phyloP scores from a whole-genome alignment of 2,113 vertebrate genomes.

The Vidua macroura region DNA sequence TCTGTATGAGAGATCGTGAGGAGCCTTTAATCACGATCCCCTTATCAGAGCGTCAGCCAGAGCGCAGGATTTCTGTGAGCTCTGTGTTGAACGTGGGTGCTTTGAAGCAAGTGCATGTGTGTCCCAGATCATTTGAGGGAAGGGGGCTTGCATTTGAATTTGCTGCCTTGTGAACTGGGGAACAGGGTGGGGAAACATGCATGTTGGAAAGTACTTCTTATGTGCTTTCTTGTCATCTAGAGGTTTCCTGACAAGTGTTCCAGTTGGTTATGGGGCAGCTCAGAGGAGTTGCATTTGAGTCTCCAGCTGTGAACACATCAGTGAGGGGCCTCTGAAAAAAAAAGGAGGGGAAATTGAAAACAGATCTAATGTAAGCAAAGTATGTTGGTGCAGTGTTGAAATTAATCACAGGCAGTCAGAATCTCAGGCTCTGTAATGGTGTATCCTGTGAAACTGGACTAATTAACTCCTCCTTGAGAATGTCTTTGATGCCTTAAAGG shows the following conservation, averaged over 20 bases:
- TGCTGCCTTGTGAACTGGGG: slow-evolving; percentile 19
- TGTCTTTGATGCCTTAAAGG: slow-evolving; percentile 60
- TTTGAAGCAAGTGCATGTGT: slow-evolving; percentile 7
- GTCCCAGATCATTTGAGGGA: neutral
- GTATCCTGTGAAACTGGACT: slow-evolving; percentile 61
- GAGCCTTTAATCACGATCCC: neutral
- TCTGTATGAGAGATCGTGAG: accelerated
- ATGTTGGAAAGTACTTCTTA: slow-evolving; percentile 34
- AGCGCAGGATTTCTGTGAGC: neutral
- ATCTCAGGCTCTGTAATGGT: slow-evolving; percentile 49
- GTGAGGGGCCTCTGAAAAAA: neutral
- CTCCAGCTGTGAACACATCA: slow-evolving; percentile 54
- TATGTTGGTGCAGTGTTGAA: slow-evolving; percentile 37
- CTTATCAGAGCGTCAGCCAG: neutral
- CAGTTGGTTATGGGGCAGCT: slow-evolving; percentile 27
- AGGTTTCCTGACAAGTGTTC: slow-evolving; percentile 47
- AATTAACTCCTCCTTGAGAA: slow-evolving; percentile 65
- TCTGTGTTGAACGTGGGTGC: neutral
- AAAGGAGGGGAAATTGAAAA: slow-evolving; percentile 32
- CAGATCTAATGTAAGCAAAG: slow-evolving; percentile 57
- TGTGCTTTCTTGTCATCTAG: slow-evolving; percentile 49
- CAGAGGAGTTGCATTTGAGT: slow-evolving; percentile 24
- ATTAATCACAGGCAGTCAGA: slow-evolving; percentile 61
- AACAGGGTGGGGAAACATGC: slow-evolving; percentile 28
- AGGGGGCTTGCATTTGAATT: neutral